Evolutionary conservation across 2,113 vertebrate genomes (phyloP).

Genomic region (Rutilus rutilus): DNA sequence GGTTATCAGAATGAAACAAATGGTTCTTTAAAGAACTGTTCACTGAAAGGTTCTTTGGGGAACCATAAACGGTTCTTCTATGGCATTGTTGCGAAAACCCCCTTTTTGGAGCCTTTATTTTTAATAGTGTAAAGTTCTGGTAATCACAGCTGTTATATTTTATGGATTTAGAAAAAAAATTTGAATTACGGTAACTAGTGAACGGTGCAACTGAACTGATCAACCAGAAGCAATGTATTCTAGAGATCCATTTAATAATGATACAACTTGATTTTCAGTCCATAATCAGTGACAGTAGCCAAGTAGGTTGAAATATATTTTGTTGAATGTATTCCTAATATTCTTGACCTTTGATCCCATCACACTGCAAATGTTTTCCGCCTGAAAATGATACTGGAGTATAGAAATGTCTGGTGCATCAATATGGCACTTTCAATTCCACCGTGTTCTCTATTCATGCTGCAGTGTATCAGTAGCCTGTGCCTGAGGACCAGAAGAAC

Average conservation of each 20-base stretch:
- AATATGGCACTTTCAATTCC: neutral
- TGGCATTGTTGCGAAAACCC: no score
- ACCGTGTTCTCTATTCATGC: neutral
- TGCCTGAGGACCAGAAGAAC: constrained; percentile 5
- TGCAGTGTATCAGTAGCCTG: neutral
- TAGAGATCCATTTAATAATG: neutral
- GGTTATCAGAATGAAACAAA: no score
- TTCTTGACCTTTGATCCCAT: neutral
- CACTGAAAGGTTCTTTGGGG: no score
- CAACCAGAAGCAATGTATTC: neutral
- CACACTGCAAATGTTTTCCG: neutral
- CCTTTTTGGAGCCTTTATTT: no score
- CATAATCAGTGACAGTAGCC: neutral
- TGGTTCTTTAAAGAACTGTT: no score
- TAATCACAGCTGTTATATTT: no score
- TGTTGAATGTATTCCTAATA: neutral
- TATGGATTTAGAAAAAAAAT: neutral
- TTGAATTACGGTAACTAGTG: neutral
- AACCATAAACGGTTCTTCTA: no score
- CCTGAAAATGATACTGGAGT: neutral
- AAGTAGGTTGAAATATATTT: neutral
- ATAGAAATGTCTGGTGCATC: neutral
- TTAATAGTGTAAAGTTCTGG: no score
- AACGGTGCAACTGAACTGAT: neutral
- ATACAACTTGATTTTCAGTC: neutral